Percentiles rank a stretch among this genome's conserved stretches.
Evolutionary conservation across 2,888 invertebrate species (phyloP).

Genomic region (Napeogenes inachia): DNA sequence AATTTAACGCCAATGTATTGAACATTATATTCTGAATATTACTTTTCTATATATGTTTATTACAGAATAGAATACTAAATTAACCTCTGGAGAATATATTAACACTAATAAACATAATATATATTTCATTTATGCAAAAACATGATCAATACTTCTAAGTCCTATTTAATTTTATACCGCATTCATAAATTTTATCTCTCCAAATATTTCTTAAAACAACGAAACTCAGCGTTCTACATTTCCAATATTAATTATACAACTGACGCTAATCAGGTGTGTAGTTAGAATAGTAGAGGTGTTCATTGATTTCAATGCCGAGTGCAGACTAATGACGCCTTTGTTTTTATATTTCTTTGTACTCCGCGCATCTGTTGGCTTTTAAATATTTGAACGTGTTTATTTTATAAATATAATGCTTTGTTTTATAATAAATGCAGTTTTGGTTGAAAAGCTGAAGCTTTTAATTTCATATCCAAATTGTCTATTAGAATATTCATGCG

Average conservation of each 20-base stretch:
- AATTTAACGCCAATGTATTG: too few species aligned
- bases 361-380: background rate
- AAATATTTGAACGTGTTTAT: background rate
- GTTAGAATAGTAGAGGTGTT: slow-evolving; percentile 39
- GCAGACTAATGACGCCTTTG: slow-evolving; percentile 21
- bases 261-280: slow-evolving; percentile 37
- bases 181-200: background rate
- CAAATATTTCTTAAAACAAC: background rate
- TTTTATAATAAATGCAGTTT: background rate
- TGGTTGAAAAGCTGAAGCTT: background rate
- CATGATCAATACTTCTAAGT: too few species aligned
- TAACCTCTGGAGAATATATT: too few species aligned
- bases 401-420: background rate
- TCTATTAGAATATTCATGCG: background rate
- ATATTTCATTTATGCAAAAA: too few species aligned
- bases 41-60: too few species aligned
- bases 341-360: slow-evolving; percentile 16
- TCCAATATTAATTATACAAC: slow-evolving; percentile 37
- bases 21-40: too few species aligned
- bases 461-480: background rate
- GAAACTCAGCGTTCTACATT: slow-evolving; percentile 1
- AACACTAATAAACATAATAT: too few species aligned
- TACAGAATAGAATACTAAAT: too few species aligned
- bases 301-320: slow-evolving; percentile 39
- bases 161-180: too few species aligned